Evolutionary conservation across 1,140 invertebrate species (phyloP).

Genomic region (Calliopsis andreniformis): DNA sequence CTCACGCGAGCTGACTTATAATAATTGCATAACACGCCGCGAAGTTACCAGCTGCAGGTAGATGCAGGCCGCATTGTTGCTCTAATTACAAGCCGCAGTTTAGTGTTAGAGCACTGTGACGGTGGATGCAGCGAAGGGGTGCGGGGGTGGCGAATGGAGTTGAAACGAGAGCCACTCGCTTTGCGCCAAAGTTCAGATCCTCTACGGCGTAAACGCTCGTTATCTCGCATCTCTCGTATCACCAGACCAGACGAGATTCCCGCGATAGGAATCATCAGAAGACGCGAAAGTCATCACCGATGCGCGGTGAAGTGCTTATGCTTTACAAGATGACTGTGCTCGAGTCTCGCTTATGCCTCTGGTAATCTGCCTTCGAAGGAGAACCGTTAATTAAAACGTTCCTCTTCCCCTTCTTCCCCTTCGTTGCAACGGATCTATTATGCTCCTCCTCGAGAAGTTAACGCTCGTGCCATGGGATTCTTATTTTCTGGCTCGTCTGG

Average conservation of each 20-base stretch:
- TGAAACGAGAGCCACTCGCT: constrained; percentile 60
- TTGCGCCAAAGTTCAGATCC: constrained; percentile 58
- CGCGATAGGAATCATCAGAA: constrained; percentile 38
- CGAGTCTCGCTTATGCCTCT: neutral
- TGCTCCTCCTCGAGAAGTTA: neutral
- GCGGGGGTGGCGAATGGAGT: constrained; percentile 27
- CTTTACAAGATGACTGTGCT: neutral
- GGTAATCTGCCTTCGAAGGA: neutral
- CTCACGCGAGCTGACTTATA: constrained; percentile 28
- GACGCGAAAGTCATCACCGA: constrained; percentile 50
- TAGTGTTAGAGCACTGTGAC: constrained; percentile 30
- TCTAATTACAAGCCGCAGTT: constrained; percentile 58
- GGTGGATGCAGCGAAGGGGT: constrained; percentile 11
- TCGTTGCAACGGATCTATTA: neutral
- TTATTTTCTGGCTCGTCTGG: neutral
- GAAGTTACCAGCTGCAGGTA: constrained; percentile 49
- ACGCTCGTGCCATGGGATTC: neutral
- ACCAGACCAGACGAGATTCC: constrained; percentile 41
- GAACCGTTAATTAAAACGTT: constrained; percentile 8
- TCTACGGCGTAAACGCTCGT: constrained; percentile 62
- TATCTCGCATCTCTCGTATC: constrained; percentile 64
- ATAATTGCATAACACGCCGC: constrained; percentile 58
- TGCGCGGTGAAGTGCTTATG: neutral
- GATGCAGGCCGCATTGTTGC: constrained; percentile 45
- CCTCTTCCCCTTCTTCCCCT: too few relatives aligned